These are phyloP conservation scores for Akabosia matsudoensis DNA, from an alignment of 1,140 invertebrate genomes.

Conservation along the genomic window DNA sequence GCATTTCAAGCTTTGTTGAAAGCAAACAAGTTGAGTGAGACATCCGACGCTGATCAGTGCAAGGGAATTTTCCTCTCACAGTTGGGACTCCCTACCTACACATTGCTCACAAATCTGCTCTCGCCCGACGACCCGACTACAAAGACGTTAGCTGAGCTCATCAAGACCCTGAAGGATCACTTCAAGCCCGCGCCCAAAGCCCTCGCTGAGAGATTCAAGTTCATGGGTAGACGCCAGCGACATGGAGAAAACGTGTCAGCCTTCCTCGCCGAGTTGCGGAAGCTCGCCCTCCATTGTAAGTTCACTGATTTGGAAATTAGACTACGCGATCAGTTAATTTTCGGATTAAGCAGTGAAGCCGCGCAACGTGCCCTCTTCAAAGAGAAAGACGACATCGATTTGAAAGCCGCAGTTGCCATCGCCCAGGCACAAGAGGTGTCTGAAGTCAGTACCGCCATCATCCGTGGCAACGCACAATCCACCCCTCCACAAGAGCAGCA, in stretches of 20 bases:
- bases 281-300: constrained; percentile 36
- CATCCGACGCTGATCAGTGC: neutral
- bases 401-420: neutral
- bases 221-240: constrained; percentile 30
- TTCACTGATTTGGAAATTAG: constrained; percentile 33
- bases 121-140: constrained; percentile 20
- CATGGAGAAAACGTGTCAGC: constrained; percentile 28
- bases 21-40: constrained; percentile 1
- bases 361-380: constrained; percentile 12
- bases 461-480: neutral
- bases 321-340: constrained; percentile 39
- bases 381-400: neutral
- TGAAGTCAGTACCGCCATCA: neutral
- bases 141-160: constrained; percentile 2
- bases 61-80: constrained; percentile 1
- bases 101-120: constrained; percentile 5
- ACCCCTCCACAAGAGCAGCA: neutral
- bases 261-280: constrained; percentile 37
- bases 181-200: constrained; percentile 34
- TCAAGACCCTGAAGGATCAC: neutral
- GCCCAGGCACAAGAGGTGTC: neutral
- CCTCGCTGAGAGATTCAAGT: constrained; percentile 36
- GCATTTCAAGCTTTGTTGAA: neutral
- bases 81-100: constrained; percentile 22
- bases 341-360: constrained; percentile 31